Percentiles rank a stretch among this genome's conserved stretches.
Evolutionary conservation across 2,113 vertebrate species (phyloP).

Genomic region (Anser cygnoides): DNA sequence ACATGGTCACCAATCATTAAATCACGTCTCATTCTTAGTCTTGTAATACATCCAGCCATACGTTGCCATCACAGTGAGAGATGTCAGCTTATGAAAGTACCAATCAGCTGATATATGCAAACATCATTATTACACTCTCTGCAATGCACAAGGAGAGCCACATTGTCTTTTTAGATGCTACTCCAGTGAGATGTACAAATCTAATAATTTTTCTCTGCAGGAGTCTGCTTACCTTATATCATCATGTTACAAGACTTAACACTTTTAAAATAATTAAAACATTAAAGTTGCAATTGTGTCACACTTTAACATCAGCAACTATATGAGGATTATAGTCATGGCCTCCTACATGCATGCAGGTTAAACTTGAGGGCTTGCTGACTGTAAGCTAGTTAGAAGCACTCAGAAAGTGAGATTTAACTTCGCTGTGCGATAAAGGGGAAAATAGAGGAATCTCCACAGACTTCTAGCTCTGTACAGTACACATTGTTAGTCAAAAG

Average conservation of each 20-base stretch:
- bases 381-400: slow-evolving; percentile 11
- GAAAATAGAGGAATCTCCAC: background rate
- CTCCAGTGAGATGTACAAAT: background rate
- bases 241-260: background rate
- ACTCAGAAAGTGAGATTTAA: slow-evolving; percentile 16
- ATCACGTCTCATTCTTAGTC: background rate
- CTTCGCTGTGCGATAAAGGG: background rate
- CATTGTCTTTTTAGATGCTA: background rate
- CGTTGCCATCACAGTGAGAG: slow-evolving; percentile 20
- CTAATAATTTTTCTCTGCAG: background rate
- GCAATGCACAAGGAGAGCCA: background rate
- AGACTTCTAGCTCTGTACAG: background rate
- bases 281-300: background rate
- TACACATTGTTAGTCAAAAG: slow-evolving; percentile 57
- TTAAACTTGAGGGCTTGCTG: slow-evolving; percentile 5
- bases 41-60: background rate
- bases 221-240: background rate
- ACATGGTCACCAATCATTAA: background rate
- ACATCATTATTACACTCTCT: background rate
- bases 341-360: background rate
- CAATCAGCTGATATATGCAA: background rate
- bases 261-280: slow-evolving; percentile 65
- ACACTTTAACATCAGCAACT: background rate
- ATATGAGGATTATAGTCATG: background rate
- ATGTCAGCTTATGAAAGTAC: slow-evolving; percentile 1